Conservation (phyloP, 2,113 vertebrate species). For the Centropus unirufus region DNA sequence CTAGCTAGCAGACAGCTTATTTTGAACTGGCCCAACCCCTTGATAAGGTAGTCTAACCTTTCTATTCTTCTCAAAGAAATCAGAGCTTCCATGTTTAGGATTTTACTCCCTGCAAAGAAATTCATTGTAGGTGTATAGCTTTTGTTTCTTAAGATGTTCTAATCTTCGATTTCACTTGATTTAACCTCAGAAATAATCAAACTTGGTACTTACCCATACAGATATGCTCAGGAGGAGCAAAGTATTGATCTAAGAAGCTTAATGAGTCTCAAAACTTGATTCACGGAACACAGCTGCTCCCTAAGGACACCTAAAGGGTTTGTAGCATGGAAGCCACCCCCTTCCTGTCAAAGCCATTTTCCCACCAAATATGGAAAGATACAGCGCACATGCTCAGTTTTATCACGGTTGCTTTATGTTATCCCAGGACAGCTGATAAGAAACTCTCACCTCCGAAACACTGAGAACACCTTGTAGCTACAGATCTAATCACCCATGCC, state of each 20-base stretch:
- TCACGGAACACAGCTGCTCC: background rate
- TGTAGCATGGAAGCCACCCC: background rate
- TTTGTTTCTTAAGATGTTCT: background rate
- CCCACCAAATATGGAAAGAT: background rate
- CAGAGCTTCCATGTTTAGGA: rapidly evolving
- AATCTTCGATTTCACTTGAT: background rate
- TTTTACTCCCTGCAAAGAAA: background rate
- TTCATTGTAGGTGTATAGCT: background rate
- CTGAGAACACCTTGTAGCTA: background rate
- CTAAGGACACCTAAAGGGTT: background rate
- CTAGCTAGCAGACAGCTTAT: background rate
- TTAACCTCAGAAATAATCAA: background rate
- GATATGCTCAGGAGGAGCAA: background rate
- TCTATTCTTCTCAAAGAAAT: background rate
- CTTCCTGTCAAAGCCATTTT: background rate
- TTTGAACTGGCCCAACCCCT: background rate
- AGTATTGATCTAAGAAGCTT: background rate
- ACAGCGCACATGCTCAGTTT: background rate
- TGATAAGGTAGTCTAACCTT: background rate
- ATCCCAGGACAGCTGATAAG: background rate
- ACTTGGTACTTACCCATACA: background rate
- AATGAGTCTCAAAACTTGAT: background rate
- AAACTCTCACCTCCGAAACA: background rate
- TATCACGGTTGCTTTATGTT: background rate
- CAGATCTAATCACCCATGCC: background rate